These are phyloP conservation scores for Gisinianus flammeolus DNA, from an alignment of 2,888 invertebrate genomes.

Conservation along the genomic window DNA sequence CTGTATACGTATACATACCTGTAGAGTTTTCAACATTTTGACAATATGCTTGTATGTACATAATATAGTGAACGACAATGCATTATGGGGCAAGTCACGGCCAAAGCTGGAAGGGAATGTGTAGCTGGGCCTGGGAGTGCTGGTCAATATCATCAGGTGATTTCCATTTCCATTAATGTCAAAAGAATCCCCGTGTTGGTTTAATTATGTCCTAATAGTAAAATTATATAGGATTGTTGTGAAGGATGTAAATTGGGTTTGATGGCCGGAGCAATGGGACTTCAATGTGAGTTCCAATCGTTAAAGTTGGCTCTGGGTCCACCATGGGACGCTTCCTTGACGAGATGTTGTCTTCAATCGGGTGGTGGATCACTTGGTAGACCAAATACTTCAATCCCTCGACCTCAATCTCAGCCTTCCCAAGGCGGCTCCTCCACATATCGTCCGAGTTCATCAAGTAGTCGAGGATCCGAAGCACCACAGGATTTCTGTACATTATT, in stretches of 20 bases:
- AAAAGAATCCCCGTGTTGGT: not conserved
- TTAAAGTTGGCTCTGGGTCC: slow-evolving; percentile 65
- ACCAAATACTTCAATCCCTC: no score
- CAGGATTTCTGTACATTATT: slow-evolving; percentile 68
- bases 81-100: slow-evolving; percentile 65
- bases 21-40: not conserved
- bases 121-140: slow-evolving; percentile 57
- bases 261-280: slow-evolving; percentile 67
- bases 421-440: not conserved
- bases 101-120: slow-evolving; percentile 64
- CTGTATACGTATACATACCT: not conserved
- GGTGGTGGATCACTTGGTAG: slow-evolving; percentile 43
- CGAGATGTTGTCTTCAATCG: slow-evolving; percentile 68
- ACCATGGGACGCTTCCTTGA: slow-evolving; percentile 69
- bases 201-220: not conserved
- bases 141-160: slow-evolving; percentile 59
- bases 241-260: slow-evolving; percentile 71
- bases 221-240: slow-evolving; percentile 66
- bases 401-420: slow-evolving; percentile 55
- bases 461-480: not conserved
- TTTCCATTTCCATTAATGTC: slow-evolving; percentile 8
- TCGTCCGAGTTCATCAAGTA: not conserved
- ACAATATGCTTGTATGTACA: not conserved
- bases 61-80: slow-evolving; percentile 65
- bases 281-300: slow-evolving; percentile 66